Evolutionary conservation across 2,797 vertebrate species (phyloP), one percentile per base, ranked within the genome.

Genomic region (Leptodactylus fallax): DNA sequence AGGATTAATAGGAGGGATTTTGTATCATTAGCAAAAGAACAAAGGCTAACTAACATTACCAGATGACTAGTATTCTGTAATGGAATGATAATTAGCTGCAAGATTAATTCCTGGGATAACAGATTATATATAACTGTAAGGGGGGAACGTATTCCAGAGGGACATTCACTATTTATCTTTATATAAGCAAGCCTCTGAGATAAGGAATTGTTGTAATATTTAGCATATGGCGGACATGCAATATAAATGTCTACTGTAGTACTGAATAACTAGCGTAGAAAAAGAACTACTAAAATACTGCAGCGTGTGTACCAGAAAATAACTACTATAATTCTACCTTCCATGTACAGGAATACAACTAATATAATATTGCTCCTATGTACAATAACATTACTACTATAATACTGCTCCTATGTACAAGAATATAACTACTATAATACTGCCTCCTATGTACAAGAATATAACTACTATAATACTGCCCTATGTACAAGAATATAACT

Each of bases 1-100:
- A n/a, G 78, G 78, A 76, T 87, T 51, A 63, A 61, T 53, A 53
- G 72, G 23, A 77, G 21, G 51, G 7, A 23, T 78, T 77, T 77
- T 19, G 55, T 45, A 60, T 51, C 67, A 74, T 81, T 82, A 63
- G 27, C 14, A 55, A 5, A 9, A 53, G 55, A 76, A 21, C 65
- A 53, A 74, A 76, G 69, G 55, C 56, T 27, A 81, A 45, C 49
- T 21, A 74, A 74, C 25, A 25, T 79, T 16, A 53, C 58, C 17
- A 23, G 13, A 23, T 5, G 3, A 21, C 45, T 79, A 53, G 60
- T 55, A 58, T 14, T 53, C 27, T 14, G 14, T 58, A 71, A 86
- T 12, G 25, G 47, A 71, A 14, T 17, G n/a, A n/a, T 80, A 69
- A 86, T 86, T 56, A 78, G 9, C 9, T 8, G 14, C 45, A 17